Conservation (phyloP, 2,797 vertebrate species). For the Arrhamphus sclerolepis region DNA sequence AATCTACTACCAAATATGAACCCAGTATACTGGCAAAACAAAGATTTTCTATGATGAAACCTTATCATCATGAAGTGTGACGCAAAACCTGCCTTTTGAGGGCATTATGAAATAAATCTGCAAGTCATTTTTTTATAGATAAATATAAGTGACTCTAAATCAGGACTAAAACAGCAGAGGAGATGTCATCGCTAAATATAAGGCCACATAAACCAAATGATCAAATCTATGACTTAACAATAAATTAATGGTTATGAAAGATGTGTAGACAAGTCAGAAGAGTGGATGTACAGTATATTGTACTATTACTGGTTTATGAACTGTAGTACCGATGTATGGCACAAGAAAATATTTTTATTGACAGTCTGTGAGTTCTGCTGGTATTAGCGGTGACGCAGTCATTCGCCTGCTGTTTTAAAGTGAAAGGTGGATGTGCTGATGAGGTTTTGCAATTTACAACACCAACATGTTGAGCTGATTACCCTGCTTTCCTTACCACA, state of each 20-base stretch:
- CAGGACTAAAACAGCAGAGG: slow-evolving; percentile 18
- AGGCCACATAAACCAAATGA: slow-evolving; percentile 77
- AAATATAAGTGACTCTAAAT: slow-evolving; percentile 44
- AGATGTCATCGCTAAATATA: slow-evolving; percentile 52
- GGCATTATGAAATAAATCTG: slow-evolving; percentile 49
- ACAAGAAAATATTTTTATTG: slow-evolving; percentile 44
- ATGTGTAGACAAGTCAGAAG: slow-evolving; percentile 19
- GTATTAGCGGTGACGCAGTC: slow-evolving; percentile 42
- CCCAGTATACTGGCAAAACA: slow-evolving; percentile 50
- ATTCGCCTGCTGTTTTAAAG: slow-evolving; percentile 22
- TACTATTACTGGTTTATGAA: slow-evolving; percentile 32
- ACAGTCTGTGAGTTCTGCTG: slow-evolving; percentile 59
- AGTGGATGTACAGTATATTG: slow-evolving; percentile 25
- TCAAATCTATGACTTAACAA: slow-evolving; percentile 49
- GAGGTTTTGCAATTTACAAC: slow-evolving; percentile 23
- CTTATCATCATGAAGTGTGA: slow-evolving; percentile 34
- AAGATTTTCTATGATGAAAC: slow-evolving; percentile 29
- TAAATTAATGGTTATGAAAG: slow-evolving; percentile 38
- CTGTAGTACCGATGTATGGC: slow-evolving; percentile 55
- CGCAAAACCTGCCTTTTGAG: slow-evolving; percentile 35
- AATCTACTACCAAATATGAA: slow-evolving; percentile 56
- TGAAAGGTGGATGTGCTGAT: slow-evolving; percentile 22
- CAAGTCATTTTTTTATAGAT: slow-evolving; percentile 45
- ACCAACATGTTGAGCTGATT: slow-evolving; percentile 19
- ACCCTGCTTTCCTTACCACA: slow-evolving; percentile 51